phyloP scores from a whole-genome alignment of 2,113 vertebrate genomes.

The Megaceryle torquata region DNA sequence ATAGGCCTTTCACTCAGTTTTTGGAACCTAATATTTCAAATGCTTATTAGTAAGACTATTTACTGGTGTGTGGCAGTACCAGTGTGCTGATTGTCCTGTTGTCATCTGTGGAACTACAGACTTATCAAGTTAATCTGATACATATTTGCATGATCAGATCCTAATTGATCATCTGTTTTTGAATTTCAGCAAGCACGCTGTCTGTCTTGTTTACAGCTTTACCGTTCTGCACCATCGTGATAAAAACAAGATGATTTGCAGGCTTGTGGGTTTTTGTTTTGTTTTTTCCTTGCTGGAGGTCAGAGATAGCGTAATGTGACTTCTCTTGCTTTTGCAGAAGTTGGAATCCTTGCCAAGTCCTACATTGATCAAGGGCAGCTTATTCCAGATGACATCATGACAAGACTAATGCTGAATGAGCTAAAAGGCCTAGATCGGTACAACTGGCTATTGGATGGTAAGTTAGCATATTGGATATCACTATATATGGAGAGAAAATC shows the following conservation, averaged over 20 bases:
- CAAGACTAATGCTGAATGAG: slow-evolving; percentile 85
- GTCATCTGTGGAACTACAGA: background rate
- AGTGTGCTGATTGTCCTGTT: background rate
- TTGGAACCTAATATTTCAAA: background rate
- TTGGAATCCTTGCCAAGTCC: slow-evolving; percentile 91
- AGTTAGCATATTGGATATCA: background rate
- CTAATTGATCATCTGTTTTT: background rate
- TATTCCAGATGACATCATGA: slow-evolving; percentile 93
- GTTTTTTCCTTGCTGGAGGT: background rate
- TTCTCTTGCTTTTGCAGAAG: slow-evolving; percentile 74
- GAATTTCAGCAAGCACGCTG: background rate
- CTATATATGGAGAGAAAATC: background rate
- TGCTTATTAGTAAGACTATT: background rate
- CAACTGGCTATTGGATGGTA: slow-evolving; percentile 93
- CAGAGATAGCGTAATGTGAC: background rate
- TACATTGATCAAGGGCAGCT: slow-evolving; percentile 92
- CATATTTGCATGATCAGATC: background rate
- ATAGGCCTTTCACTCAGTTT: background rate
- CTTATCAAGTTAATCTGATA: background rate
- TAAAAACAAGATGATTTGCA: background rate
- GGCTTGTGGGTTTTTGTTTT: background rate
- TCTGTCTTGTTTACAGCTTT: background rate
- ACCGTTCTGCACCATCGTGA: accelerated
- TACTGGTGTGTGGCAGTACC: background rate
- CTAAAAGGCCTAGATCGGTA: slow-evolving; percentile 74